Base-by-base conservation (phyloP, 2,888 invertebrate species). In the Tachina fera region DNA sequence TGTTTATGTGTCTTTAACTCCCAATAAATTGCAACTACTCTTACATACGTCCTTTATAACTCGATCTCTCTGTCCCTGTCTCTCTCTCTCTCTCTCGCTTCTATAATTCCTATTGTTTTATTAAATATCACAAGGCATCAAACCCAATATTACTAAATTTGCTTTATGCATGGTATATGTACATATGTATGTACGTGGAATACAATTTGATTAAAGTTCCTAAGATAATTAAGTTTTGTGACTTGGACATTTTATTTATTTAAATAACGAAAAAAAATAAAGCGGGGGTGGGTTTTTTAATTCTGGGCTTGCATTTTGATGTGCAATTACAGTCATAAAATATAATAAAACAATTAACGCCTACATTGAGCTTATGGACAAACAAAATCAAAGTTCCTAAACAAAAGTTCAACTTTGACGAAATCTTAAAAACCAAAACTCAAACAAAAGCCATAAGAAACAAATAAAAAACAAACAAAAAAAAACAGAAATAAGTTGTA, bases 271-370 rank as follows among this genome's bases (percentile, higher is more conserved):
- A 14, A 45, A 49, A 56, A 58, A n/a, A 77, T 72, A 70, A 22
- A 76, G 4, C 67, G 1, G 51, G 60, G 67, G 74, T 81, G 74
- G 72, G 84, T 58, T 74, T 81, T n/a, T 53, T 16, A 51, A 74
- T 77, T 70, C 49, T 84, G 61, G 68, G 60, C 70, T 85, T 74
- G 39, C 68, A 31, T 51, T 49, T 51, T 43, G 9, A 56, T 47
- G 63, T 22, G 43, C 45, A 53, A 53, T 56, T 39, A 65, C 22
- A 45, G 41, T n/a, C 39, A 58, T 51, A 60, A 60, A n/a, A 60
- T 56, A n/a, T 65, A 43, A 43, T 11, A 67, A 60, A 51, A 74
- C 47, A 79, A 58, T 41, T 74, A 22, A 84, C 84, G 75, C 84
- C 84, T 58, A 78, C 83, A 61, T 60, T 61, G 39, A 81, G 47